phyloP scores from a whole-genome alignment of 2,113 vertebrate species.

The Saguinus imperator region DNA sequence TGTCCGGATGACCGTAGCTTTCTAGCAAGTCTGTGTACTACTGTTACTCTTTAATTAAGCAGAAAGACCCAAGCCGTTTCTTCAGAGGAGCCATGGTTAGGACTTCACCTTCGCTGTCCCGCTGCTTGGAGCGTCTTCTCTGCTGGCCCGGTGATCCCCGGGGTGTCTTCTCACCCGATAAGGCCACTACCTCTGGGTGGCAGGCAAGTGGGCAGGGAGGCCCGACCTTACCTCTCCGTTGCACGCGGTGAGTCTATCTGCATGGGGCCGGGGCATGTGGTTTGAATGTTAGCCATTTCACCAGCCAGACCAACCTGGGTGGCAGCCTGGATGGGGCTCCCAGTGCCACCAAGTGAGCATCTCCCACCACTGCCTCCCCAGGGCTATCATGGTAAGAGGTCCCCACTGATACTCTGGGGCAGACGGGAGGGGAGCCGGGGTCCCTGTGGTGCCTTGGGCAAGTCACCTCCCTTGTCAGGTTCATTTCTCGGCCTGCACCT shows the following conservation, averaged over 20 bases:
- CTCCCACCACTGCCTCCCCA: background rate
- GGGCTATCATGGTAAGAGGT: background rate
- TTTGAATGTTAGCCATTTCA: background rate
- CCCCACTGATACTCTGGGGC: fast-evolving
- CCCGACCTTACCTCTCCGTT: background rate
- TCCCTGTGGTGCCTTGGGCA: fast-evolving
- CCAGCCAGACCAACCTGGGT: background rate
- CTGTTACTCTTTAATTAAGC: background rate
- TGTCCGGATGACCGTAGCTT: background rate
- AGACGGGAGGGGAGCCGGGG: fast-evolving
- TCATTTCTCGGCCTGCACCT: fast-evolving
- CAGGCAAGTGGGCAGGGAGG: background rate
- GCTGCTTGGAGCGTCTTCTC: background rate
- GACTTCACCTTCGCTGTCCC: background rate
- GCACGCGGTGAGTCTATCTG: background rate
- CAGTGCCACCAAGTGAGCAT: fast-evolving
- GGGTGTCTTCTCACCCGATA: background rate
- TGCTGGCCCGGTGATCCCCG: fast-evolving
- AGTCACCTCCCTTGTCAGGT: background rate
- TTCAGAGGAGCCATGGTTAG: background rate
- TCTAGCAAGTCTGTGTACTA: fast-evolving
- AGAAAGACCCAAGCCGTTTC: background rate
- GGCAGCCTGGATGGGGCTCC: background rate
- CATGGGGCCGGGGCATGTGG: fast-evolving
- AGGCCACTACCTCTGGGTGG: background rate